Conservation (phyloP, 37 sponge, comb jelly and placozoan genomes). For the Beroe ovata region DNA sequence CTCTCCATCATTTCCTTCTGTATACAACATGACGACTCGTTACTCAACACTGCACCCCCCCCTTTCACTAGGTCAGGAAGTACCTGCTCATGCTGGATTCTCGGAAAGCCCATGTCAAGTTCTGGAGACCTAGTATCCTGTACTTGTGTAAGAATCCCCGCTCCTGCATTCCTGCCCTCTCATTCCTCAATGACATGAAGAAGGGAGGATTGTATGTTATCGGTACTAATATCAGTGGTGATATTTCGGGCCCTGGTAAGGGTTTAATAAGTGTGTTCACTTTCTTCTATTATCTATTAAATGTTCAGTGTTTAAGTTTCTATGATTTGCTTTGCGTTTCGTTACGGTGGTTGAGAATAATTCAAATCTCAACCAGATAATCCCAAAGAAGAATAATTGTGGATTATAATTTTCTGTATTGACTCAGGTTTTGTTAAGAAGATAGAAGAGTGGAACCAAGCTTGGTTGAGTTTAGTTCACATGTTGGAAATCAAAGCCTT, state of each 20-base stretch:
- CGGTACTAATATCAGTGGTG: conserved; percentile 65
- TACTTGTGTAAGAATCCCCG: conserved; percentile 91
- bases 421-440: conserved; percentile 18
- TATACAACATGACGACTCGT: conserved; percentile 77
- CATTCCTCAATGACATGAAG: conserved; percentile 96
- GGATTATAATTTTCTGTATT: background rate
- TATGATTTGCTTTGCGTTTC: background rate
- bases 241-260: conserved; percentile 9
- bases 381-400: too few species aligned
- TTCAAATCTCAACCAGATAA: too few species aligned
- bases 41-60: background rate
- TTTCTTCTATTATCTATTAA: too few species aligned
- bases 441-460: conserved; percentile 70
- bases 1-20: conserved; percentile 77
- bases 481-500: conserved; percentile 88
- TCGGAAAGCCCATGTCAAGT: conserved; percentile 94
- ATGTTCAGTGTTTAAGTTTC: background rate
- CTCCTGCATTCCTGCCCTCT: conserved; percentile 76
- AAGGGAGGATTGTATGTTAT: conserved; percentile 76
- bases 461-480: conserved; percentile 92
- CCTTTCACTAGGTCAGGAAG: conserved; percentile 91
- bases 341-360: too few species aligned
- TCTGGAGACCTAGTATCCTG: conserved; percentile 95
- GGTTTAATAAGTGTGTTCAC: too few species aligned
- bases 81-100: conserved; percentile 92